Base-by-base conservation (phyloP, 2,888 invertebrate species). In the Scaptomyza reducta region DNA sequence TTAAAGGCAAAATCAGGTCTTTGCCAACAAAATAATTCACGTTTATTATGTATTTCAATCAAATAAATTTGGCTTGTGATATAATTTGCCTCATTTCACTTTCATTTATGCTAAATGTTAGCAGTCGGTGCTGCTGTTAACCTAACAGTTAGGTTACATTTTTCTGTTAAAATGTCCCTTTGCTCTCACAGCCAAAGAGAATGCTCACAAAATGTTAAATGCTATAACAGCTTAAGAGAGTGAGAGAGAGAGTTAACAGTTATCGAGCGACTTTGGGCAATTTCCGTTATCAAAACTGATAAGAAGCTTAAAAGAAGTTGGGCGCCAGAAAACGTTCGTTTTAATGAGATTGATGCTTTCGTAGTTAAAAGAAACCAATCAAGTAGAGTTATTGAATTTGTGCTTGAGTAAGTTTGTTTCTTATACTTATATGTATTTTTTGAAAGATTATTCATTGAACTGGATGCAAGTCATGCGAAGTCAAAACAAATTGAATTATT, bases 161-260 rank as follows among this genome's bases (percentile, higher is more conserved):
- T 16, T 1, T 5, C 73, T 79, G 79, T 51, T 77, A 74, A 70
- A 81, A 81, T 72, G 58, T 75, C 80, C 80, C 79, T 42, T 33
- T 40, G 16, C 25, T 58, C 42, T 38, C 49, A 0, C 5, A 5
- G 7, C 6, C n/a, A n/a, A n/a, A n/a, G n/a, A n/a, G n/a, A n/a
- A n/a, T n/a, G n/a, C n/a, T n/a, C n/a, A n/a, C n/a, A n/a, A n/a
- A n/a, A 7, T 22, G 42, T 16, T 55, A 50, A 14, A 1, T 6
- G 6, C 1, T 0, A 1, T 68, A 72, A 82, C 86, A 86, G 83
- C 29, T 18, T 57, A 79, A 82, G 83, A 86, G 81, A 74, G 14
- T 3, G 10, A 1, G 61, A 29, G 35, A 53, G 54, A 65, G 45
- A 60, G 42, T 6, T 13, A 22, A 22, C 22, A 22, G 3, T 13